A percentile compares a stretch with the other conserved stretches of the same genome.
Evolutionary conservation across 64 coral and sea anemone genomes (phyloP).

Genomic region (Montipora foliosa): DNA sequence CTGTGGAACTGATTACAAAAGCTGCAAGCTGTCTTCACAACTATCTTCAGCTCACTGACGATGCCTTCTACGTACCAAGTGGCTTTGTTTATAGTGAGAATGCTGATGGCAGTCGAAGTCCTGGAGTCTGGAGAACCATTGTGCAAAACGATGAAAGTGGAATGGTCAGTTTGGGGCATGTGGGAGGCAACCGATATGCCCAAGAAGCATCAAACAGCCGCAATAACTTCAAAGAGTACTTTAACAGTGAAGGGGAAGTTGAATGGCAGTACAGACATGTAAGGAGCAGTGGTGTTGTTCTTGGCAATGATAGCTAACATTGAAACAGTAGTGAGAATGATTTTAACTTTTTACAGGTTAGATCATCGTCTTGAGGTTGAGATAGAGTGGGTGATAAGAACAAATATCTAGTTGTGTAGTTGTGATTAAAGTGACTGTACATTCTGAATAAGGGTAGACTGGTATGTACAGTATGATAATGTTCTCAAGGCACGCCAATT

Average conservation of each 20-base stretch:
- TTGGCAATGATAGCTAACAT: conserved; percentile 10
- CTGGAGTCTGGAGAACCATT: conserved; percentile 60
- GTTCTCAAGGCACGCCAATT: too few relatives aligned
- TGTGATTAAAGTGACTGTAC: too few relatives aligned
- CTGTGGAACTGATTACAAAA: conserved; percentile 67
- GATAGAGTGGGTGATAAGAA: background rate
- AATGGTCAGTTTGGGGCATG: conserved; percentile 24
- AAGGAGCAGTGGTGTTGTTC: conserved; percentile 11
- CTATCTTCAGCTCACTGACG: conserved; percentile 55
- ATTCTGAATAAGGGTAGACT: too few relatives aligned
- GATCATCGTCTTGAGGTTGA: background rate
- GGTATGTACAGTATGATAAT: too few relatives aligned
- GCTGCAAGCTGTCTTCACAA: conserved; percentile 71
- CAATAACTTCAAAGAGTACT: conserved; percentile 25
- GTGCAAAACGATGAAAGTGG: conserved; percentile 63
- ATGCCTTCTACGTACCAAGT: conserved; percentile 56
- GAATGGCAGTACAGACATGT: conserved; percentile 27
- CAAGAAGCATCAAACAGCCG: conserved; percentile 16
- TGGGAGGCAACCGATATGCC: conserved; percentile 11
- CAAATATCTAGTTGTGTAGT: conserved; percentile 12
- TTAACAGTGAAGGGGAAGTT: conserved; percentile 24
- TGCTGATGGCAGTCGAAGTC: conserved; percentile 39
- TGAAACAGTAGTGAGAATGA: background rate
- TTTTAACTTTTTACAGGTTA: background rate
- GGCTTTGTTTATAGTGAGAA: conserved; percentile 70